phyloP scores from a whole-genome alignment of 2,797 vertebrate species.

The Microchirus variegatus region DNA sequence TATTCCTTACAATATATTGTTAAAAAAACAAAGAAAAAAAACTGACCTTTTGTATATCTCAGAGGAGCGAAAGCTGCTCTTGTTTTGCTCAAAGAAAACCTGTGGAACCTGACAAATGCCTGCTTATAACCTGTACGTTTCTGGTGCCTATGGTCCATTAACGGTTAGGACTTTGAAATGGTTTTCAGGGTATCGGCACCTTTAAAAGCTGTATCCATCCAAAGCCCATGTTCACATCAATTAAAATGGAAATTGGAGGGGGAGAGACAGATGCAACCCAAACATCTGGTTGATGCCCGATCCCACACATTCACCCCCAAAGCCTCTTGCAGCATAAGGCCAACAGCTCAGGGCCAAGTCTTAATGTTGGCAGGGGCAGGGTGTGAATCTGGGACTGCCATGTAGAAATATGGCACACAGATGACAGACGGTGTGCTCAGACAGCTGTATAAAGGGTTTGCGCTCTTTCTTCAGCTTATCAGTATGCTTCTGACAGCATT shows the following conservation, averaged over 20 bases:
- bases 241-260: slow-evolving; percentile 74
- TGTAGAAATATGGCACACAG: slow-evolving; percentile 60
- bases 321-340: slow-evolving; percentile 59
- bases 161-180: slow-evolving; percentile 55
- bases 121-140: slow-evolving; percentile 49
- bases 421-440: slow-evolving; percentile 73
- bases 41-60: slow-evolving; percentile 17
- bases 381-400: slow-evolving; percentile 59
- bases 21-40: slow-evolving; percentile 30
- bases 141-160: slow-evolving; percentile 27
- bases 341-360: slow-evolving; percentile 58
- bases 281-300: slow-evolving; percentile 74
- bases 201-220: slow-evolving; percentile 57
- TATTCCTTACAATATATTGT: not conserved
- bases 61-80: slow-evolving; percentile 23
- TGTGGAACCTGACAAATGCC: slow-evolving; percentile 44
- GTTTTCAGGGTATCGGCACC: slow-evolving; percentile 47
- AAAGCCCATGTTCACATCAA: slow-evolving; percentile 66
- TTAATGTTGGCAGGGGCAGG: slow-evolving; percentile 61
- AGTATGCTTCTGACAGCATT: slow-evolving; percentile 51
- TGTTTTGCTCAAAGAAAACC: slow-evolving; percentile 44
- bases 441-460: slow-evolving; percentile 71
- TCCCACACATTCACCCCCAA: slow-evolving; percentile 55
- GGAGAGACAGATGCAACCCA: slow-evolving; percentile 63
- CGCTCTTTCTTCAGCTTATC: slow-evolving; percentile 53